Base-by-base conservation (phyloP, 2,888 invertebrate species). In the Xylophagus ater region DNA sequence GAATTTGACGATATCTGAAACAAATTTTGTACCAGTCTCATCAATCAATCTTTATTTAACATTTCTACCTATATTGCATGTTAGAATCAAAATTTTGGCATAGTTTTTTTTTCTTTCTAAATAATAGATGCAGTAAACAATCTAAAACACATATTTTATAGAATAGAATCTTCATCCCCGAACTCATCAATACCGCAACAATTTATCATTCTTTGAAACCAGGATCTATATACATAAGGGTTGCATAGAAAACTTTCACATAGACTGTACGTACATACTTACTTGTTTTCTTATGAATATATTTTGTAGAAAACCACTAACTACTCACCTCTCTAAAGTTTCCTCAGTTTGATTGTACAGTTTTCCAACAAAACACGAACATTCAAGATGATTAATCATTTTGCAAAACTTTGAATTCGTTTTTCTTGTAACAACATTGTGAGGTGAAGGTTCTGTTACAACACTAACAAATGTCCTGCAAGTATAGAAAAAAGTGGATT, bases 381-480 rank as follows among this genome's bases (percentile, higher is more conserved):
- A 51, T 36, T 51, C 51, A 9, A 47, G 43, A 38, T 46, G 46
- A 47, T 52, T 50, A 39, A 52, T 43, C 25, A 49, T 45, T 38
- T 40, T 40, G 37, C 51, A 52, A 26, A 41, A 40, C 24, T 42
- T 40, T 12, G 51, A 49, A 39, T 52, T 50, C 21, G 45, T 40
- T 40, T 47, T 43, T 37, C 45, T 37, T 12, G 38, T 35, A 15
- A 50, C 47, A 20, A 50, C 48, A 28, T 44, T 48, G 24, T 45
- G 43, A 7, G 50, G 48, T 18, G 45, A 40, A 34, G 71, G 68
- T 3, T 67, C 53, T 26, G 66, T 52, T n/a, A 71, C 54, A 8
- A 74, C 39, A 38, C 66, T 67, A 4, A 74, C 67, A 23, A 73
- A 58, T 4, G 72, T 70, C 43, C 71, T 62, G 38, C 3, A 40